These are phyloP conservation scores for Dolichallabes microphthalmus DNA, from an alignment of 2,113 vertebrate genomes.

Conservation along the genomic window DNA sequence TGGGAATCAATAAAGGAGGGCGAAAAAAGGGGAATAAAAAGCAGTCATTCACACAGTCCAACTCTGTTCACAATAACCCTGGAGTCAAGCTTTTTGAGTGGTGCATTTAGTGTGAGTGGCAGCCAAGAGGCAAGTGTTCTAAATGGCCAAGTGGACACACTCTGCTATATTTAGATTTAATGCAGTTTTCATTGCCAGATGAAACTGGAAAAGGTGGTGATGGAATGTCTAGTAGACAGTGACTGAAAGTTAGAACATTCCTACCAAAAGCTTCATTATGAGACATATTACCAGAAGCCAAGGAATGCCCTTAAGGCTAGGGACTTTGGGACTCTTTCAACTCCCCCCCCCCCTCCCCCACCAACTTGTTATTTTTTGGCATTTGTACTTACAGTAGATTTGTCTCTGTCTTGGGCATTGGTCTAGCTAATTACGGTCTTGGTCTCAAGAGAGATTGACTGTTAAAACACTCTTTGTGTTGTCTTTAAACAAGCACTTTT, in stretches of 20 bases:
- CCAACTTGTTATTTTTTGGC: not conserved
- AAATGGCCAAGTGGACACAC: conserved; percentile 25
- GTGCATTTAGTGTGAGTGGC: conserved; percentile 24
- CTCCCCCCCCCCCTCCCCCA: no score
- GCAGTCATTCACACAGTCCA: conserved; percentile 14
- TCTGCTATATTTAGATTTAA: conserved; percentile 28
- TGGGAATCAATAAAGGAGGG: conserved; percentile 27
- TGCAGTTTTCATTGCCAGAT: conserved; percentile 9
- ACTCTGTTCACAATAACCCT: conserved; percentile 15
- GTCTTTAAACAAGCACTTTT: not conserved
- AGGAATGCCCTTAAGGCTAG: not conserved
- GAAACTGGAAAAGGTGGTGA: not conserved
- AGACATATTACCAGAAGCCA: not conserved
- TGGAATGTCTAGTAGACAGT: conserved; percentile 16
- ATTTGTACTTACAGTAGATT: not conserved
- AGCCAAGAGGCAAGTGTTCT: conserved; percentile 21
- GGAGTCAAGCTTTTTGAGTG: conserved; percentile 26
- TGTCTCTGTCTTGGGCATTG: not conserved
- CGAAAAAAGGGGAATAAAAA: conserved; percentile 29
- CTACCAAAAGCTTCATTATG: not conserved
- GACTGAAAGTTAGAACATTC: not conserved
- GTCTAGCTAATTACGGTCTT: not conserved
- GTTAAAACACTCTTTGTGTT: not conserved
- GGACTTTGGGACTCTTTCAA: not conserved
- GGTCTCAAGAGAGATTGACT: not conserved